Percentiles rank a stretch among this genome's conserved stretches.
Conservation (phyloP, 1,140 invertebrate species). For the Triops cancriformis region DNA sequence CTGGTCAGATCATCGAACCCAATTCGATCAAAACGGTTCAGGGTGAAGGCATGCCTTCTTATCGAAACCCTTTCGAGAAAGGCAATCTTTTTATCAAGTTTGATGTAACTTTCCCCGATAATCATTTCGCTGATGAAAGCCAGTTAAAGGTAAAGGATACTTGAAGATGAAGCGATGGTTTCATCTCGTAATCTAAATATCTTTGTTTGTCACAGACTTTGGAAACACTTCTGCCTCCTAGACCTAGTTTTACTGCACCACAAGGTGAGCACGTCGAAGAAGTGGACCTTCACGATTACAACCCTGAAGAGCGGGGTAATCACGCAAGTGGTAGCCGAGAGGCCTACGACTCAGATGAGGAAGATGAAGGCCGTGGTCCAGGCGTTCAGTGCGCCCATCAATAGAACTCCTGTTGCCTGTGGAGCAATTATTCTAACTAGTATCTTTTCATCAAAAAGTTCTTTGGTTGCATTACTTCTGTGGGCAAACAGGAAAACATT, state of each 20-base stretch:
- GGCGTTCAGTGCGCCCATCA: slow-evolving; percentile 62
- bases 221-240: slow-evolving; percentile 58
- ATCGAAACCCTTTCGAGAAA: slow-evolving; percentile 69
- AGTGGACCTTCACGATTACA: slow-evolving; percentile 68
- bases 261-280: slow-evolving; percentile 69
- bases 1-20: slow-evolving; percentile 65
- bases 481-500: not conserved
- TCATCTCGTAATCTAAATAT: slow-evolving; percentile 9
- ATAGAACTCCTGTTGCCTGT: slow-evolving; percentile 38
- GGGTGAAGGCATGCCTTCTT: slow-evolving; percentile 83
- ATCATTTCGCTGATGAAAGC: slow-evolving; percentile 62
- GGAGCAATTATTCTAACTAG: not conserved
- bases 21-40: slow-evolving; percentile 67
- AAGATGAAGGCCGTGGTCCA: slow-evolving; percentile 51
- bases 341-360: slow-evolving; percentile 58
- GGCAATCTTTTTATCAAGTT: slow-evolving; percentile 84
- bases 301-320: slow-evolving; percentile 42
- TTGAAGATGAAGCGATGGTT: slow-evolving; percentile 19
- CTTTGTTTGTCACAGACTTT: slow-evolving; percentile 44
- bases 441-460: not conserved
- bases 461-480: not conserved
- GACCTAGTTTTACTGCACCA: slow-evolving; percentile 56
- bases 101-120: slow-evolving; percentile 71
- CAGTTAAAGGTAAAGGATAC: slow-evolving; percentile 47
- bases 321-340: slow-evolving; percentile 46